phyloP scores from a whole-genome alignment of 2,797 vertebrate genomes.

The Acrocephalus scirpaceus region DNA sequence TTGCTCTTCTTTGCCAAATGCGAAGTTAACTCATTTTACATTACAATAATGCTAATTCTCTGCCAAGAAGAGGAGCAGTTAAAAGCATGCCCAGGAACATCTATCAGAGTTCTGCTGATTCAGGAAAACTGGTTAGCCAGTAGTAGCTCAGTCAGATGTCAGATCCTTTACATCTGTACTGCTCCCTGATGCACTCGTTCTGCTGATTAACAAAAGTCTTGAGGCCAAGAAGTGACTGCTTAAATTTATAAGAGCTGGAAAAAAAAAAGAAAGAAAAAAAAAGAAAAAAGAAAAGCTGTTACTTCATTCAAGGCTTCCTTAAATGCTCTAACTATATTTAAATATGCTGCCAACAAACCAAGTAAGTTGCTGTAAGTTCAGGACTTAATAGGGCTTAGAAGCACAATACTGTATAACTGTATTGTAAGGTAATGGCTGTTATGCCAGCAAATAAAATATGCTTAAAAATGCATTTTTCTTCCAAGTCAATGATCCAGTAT shows the following conservation, averaged over 20 bases:
- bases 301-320: not conserved
- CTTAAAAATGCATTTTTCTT: not conserved
- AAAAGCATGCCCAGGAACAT: not conserved
- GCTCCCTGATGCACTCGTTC: not conserved
- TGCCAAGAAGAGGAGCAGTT: not conserved
- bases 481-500: not conserved
- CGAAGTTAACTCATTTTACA: not conserved
- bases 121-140: not conserved
- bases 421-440: not conserved
- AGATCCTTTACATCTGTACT: not conserved
- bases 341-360: not conserved
- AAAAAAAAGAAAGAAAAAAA: not conserved
- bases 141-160: not conserved
- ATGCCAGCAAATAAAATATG: not conserved
- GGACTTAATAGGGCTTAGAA: not conserved
- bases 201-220: not conserved
- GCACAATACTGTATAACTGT: not conserved
- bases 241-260: not conserved
- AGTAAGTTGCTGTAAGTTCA: not conserved
- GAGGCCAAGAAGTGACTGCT: not conserved
- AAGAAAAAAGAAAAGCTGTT: not conserved
- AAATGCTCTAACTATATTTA: not conserved
- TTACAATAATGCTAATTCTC: not conserved
- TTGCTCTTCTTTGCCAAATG: not conserved
- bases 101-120: not conserved